Evolutionary conservation across 1,140 invertebrate genomes (phyloP), one percentile per base, ranked within the genome.

Genomic region (Aphaenogaster ashmeadi): DNA sequence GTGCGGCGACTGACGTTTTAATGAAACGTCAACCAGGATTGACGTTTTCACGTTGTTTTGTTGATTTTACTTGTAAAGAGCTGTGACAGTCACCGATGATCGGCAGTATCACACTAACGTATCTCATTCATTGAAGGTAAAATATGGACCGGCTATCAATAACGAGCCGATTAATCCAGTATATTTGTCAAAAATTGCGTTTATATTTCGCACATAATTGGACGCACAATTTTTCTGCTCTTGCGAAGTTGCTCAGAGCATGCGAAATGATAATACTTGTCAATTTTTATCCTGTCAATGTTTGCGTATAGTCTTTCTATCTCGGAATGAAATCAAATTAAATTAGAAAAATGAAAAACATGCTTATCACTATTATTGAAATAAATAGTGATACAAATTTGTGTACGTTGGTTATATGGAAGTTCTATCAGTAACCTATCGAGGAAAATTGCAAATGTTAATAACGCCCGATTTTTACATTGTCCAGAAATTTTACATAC

Each of bases 1-100:
- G 15, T 44, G 33, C 33, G 18, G 18, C 33, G 47, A 80, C 36
- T 67, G 62, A 54, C 47, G 7, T 54, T 80, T 80, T 80, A 54
- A 80, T 80, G 44, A 69, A 80, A 54, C 9, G 36, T 41, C 78
- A 27, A 52, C 1, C n/a, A 27, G 0, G 60, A 21, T 69, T 80
- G 47, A 80, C 33, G 5, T 54, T 80, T 62, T 36, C 44, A 47
- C 15, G 27, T 38, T 66, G 50, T 38, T 66, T 80, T 69, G 62
- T 80, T 80, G 60, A 54, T 80, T 67, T 69, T 69, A 80, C 36
- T 13, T 1, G 33, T 60, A 15, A 3, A 67, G 18, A 27, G 8
- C 62, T 18, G 47, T 41, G 64, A 36, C 47, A 27, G 47, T 67
- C 21, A 27, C 13, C 27, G 38, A 44, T n/a, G 56, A 60, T 47